Evolutionary conservation across 2,113 vertebrate species (phyloP), one percentile per base, ranked within the genome.

Genomic region (Erpornis zantholeuca): DNA sequence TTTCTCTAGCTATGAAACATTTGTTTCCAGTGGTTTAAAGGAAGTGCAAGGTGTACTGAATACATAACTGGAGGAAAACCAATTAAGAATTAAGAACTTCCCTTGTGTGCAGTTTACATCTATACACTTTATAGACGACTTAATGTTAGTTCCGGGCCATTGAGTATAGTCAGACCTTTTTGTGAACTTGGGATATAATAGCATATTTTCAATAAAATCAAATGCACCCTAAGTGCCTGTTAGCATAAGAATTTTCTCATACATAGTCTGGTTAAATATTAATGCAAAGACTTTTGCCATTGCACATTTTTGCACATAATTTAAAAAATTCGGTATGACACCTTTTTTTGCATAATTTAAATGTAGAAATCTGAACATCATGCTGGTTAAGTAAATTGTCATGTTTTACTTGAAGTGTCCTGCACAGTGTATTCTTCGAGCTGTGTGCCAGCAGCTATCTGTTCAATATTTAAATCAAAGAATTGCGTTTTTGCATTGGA

Each of bases 191-290:
- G 44, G 21, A 44, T 89, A 63, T 82, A 72, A 66, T 54, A 79
- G 11, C 14, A 12, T 60, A 72, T 87, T 97, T 97, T 95, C 84
- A 75, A 42, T 92, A 84, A 97, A 86, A 94, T 82, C 20, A 47
- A 78, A 81, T 82, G 45, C 60, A 92, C 77, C 42, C 86, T 70
- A 96, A 90, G 66, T 94, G 96, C 66, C 75, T 97, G 73, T 96
- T 97, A 96, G 77, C 38, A 4, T 76, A 96, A 97, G 81, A 95
- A 91, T 85, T 60, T 84, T 68, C 73, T 97, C 35, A 91, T 54
- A 52, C 76, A 47, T 90, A 70, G 64, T 92, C 72, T 95, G 60
- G 68, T 97, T 97, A 97, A 97, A 96, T 97, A 96, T 97, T 98
- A 97, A 97, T 95, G 85, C 52, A 69, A 91, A 85, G 82, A 96